phyloP scores from a whole-genome alignment of 2,113 vertebrate species.

The Perca schrenkii region DNA sequence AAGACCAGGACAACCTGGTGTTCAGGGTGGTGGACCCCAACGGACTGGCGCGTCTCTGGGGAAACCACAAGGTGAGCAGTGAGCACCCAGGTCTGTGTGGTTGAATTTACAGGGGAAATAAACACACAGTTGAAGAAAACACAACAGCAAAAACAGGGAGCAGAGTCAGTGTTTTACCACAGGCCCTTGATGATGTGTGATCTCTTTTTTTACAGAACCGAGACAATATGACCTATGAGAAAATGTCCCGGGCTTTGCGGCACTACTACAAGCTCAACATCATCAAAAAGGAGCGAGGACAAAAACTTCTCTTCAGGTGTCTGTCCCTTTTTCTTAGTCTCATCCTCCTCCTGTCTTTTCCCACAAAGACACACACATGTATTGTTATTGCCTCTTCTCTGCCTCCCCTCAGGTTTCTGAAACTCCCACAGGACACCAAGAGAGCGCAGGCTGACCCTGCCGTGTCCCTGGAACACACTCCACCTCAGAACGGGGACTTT shows the following conservation, averaged over 20 bases:
- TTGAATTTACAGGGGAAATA: neutral
- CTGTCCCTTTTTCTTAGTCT: neutral
- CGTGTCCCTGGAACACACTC: slow-evolving; percentile 71
- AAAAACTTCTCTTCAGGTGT: slow-evolving; percentile 93
- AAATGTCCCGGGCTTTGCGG: slow-evolving; percentile 92
- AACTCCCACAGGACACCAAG: slow-evolving; percentile 85
- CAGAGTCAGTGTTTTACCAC: neutral
- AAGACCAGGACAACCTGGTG: slow-evolving; percentile 86
- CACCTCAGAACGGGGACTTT: slow-evolving; percentile 60
- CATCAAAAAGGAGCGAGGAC: slow-evolving; percentile 92
- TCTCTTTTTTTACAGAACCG: slow-evolving; percentile 84
- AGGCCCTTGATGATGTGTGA: neutral
- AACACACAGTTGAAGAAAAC: neutral
- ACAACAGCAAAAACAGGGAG: neutral
- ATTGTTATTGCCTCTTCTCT: neutral
- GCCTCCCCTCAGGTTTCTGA: slow-evolving; percentile 86
- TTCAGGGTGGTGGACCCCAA: slow-evolving; percentile 91
- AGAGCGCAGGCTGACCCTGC: slow-evolving; percentile 74
- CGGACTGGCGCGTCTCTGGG: slow-evolving; percentile 92
- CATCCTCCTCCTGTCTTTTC: neutral
- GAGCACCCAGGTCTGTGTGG: slow-evolving; percentile 15
- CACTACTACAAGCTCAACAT: slow-evolving; percentile 98
- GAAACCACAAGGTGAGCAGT: slow-evolving; percentile 93
- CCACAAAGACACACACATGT: neutral
- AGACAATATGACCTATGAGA: slow-evolving; percentile 95